Evolutionary conservation across 1,140 invertebrate genomes (phyloP), one percentile per base, ranked within the genome.

Genomic region (Archegozetes longisetosus): DNA sequence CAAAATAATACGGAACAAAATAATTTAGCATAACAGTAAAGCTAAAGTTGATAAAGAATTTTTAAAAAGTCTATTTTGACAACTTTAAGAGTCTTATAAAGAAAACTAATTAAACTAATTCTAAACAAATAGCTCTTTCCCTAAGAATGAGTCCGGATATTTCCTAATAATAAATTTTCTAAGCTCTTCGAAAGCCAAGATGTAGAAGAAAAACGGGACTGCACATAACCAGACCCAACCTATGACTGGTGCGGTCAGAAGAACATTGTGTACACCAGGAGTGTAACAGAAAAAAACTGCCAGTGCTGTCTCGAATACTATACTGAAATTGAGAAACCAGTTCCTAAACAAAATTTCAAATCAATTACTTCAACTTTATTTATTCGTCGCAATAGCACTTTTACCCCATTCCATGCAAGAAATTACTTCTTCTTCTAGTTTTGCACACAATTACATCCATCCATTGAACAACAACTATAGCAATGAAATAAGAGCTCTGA

Each of bases 231-330:
- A 61, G 3, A 23, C 20, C 54, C 27, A n/a, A n/a, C n/a, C n/a
- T n/a, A n/a, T n/a, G n/a, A n/a, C n/a, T n/a, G n/a, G n/a, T n/a
- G n/a, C n/a, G n/a, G n/a, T n/a, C n/a, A n/a, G n/a, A n/a, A n/a
- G n/a, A n/a, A n/a, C n/a, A n/a, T n/a, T n/a, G n/a, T n/a, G n/a
- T n/a, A n/a, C n/a, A n/a, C n/a, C 20, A 76, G 76, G 2, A 84
- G 84, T 28, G 86, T 68, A 20, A 76, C 66, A 0, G 82, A 80
- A 72, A 87, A 84, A 65, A 87, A 82, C 6, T 84, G 66, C 20
- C 88, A 74, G 66, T 84, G 79, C 69, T 87, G n/a, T n/a, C n/a
- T n/a, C n/a, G n/a, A n/a, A n/a, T n/a, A n/a, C n/a, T n/a, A n/a
- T n/a, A n/a, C n/a, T n/a, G n/a, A n/a, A n/a, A n/a, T n/a, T n/a